These are phyloP conservation scores for Ctenoplectra terminalis DNA, from an alignment of 1,140 invertebrate species.

Conservation along the genomic window DNA sequence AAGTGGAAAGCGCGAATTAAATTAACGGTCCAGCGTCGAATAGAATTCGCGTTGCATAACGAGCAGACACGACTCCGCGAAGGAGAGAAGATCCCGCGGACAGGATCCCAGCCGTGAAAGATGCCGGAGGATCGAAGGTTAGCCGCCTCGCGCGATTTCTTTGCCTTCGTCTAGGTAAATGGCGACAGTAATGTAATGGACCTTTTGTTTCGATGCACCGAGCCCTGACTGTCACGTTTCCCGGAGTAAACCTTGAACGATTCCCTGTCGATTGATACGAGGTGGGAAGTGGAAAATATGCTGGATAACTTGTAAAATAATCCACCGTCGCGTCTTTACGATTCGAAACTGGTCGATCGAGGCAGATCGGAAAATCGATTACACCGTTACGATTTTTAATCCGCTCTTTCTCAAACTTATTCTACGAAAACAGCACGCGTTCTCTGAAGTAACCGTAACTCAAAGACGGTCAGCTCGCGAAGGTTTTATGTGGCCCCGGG, in stretches of 20 bases:
- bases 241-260: too few species aligned
- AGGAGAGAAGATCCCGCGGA: conserved; percentile 14
- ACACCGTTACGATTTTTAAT: neutral
- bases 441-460: neutral
- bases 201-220: conserved; percentile 39
- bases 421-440: neutral
- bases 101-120: conserved; percentile 31
- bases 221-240: too few species aligned
- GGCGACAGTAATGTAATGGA: conserved; percentile 32
- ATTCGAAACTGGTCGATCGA: neutral
- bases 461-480: too few species aligned
- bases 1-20: conserved; percentile 74
- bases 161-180: conserved; percentile 23
- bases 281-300: too few species aligned
- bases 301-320: neutral
- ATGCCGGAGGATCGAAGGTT: conserved; percentile 47
- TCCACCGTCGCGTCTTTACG: neutral
- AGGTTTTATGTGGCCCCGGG: conserved; percentile 35
- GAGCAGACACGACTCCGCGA: neutral
- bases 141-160: neutral
- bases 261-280: too few species aligned
- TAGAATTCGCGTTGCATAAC: conserved; percentile 58
- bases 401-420: too few species aligned
- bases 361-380: neutral
- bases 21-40: conserved; percentile 68